Percentiles rank a stretch among this genome's conserved stretches.
These are phyloP conservation scores for Pampus argenteus DNA, from an alignment of 2,797 vertebrate species.

Conservation along the genomic window DNA sequence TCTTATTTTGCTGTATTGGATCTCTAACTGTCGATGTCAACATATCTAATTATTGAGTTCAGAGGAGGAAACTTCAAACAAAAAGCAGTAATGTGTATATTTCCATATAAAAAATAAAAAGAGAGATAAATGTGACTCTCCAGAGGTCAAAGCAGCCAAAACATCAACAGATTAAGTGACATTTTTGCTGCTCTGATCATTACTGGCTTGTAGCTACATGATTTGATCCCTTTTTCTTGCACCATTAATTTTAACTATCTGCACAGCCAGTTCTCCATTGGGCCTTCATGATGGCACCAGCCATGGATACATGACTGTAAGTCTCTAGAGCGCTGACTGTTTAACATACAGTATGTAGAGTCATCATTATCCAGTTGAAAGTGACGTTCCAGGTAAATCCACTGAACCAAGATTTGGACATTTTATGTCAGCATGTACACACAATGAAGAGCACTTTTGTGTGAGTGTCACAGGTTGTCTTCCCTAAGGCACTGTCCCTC, in stretches of 20 bases:
- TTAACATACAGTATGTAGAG: slow-evolving; percentile 43
- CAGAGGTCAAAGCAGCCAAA: background rate
- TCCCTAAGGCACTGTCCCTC: slow-evolving; percentile 76
- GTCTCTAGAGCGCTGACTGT: slow-evolving; percentile 54
- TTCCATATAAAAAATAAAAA: background rate
- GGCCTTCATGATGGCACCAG: slow-evolving; percentile 72
- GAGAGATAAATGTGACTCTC: too few species aligned
- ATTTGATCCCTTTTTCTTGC: slow-evolving; percentile 49
- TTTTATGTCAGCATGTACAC: slow-evolving; percentile 75
- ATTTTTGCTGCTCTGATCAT: background rate
- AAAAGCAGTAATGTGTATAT: background rate
- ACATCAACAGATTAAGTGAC: background rate
- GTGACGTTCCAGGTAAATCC: slow-evolving; percentile 74
- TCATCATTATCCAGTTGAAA: slow-evolving; percentile 82
- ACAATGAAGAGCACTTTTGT: slow-evolving; percentile 77
- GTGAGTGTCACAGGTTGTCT: slow-evolving; percentile 73
- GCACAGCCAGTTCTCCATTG: slow-evolving; percentile 74
- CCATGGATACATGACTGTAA: slow-evolving; percentile 77
- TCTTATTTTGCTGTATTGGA: background rate
- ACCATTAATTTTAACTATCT: slow-evolving; percentile 72
- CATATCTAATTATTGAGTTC: background rate
- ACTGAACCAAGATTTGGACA: slow-evolving; percentile 64
- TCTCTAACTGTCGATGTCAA: background rate
- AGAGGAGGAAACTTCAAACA: background rate
- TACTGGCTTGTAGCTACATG: background rate